A percentile compares a stretch with the other conserved stretches of the same genome.
Evolutionary conservation across 35 echinoderm and acorn worm species (phyloP).

Genomic region (Acanthaster planci): DNA sequence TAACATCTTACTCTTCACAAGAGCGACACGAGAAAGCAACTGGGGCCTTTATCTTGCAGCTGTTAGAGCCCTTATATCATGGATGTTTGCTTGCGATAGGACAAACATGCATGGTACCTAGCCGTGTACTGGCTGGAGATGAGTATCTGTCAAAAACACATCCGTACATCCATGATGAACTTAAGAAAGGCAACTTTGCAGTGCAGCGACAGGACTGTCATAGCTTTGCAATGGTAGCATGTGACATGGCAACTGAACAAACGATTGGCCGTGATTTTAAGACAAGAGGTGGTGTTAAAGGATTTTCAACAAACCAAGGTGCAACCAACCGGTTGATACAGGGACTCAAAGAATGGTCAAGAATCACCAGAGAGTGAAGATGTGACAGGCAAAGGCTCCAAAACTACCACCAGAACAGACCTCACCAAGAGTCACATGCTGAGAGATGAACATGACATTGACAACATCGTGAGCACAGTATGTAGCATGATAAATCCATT

Average conservation of each 20-base stretch:
- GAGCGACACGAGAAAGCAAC: slow-evolving; percentile 61
- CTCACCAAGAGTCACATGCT: slow-evolving; percentile 37
- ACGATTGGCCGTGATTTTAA: slow-evolving; percentile 48
- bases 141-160: slow-evolving; percentile 32
- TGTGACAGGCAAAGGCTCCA: slow-evolving; percentile 73
- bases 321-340: slow-evolving; percentile 56
- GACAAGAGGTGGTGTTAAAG: slow-evolving; percentile 62
- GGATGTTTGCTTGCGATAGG: slow-evolving; percentile 64
- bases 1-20: slow-evolving; percentile 47
- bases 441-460: slow-evolving; percentile 41
- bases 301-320: slow-evolving; percentile 59
- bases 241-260: slow-evolving; percentile 64
- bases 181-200: slow-evolving; percentile 47
- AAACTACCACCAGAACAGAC: slow-evolving; percentile 9
- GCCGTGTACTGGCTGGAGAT: slow-evolving; percentile 71
- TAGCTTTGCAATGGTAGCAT: slow-evolving; percentile 50
- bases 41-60: slow-evolving; percentile 63
- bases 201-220: slow-evolving; percentile 49
- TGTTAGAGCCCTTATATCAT: slow-evolving; percentile 35
- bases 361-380: slow-evolving; percentile 69
- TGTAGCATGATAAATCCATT: slow-evolving; percentile 47
- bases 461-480: slow-evolving; percentile 33
- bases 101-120: slow-evolving; percentile 63
- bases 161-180: slow-evolving; percentile 24
- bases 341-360: slow-evolving; percentile 53